phyloP scores from a whole-genome alignment of 2,888 invertebrate species.

The Omphaloscelis lunosa region DNA sequence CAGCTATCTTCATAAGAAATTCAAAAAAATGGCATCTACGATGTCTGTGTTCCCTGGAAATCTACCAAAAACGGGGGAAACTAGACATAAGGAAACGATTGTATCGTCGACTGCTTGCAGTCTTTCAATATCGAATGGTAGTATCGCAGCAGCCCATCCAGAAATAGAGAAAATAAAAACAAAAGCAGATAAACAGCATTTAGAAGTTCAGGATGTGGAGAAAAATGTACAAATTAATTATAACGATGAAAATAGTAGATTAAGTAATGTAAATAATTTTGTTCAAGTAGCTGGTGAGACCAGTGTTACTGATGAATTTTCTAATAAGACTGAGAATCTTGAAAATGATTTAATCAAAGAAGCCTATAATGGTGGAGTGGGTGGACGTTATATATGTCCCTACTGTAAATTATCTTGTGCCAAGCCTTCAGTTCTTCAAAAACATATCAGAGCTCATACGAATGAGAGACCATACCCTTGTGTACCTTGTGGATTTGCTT shows the following conservation, averaged over 20 bases:
- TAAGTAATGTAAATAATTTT: slow-evolving; percentile 88
- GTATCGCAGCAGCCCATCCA: slow-evolving; percentile 87
- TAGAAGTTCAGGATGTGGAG: slow-evolving; percentile 76
- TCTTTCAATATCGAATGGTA: slow-evolving; percentile 85
- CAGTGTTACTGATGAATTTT: slow-evolving; percentile 90
- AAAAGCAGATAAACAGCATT: slow-evolving; percentile 75
- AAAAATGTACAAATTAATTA: slow-evolving; percentile 90
- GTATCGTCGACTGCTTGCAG: slow-evolving; percentile 78
- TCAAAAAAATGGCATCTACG: slow-evolving; percentile 95
- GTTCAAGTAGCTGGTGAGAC: slow-evolving; percentile 89
- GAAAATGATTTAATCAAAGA: slow-evolving; percentile 89
- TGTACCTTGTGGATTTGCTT: slow-evolving; percentile 96
- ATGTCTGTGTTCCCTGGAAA: slow-evolving; percentile 83
- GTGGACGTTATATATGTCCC: slow-evolving; percentile 95
- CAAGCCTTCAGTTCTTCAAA: slow-evolving; percentile 97
- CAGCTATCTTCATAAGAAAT: slow-evolving; percentile 97
- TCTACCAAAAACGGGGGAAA: slow-evolving; percentile 79
- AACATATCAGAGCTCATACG: slow-evolving; percentile 98
- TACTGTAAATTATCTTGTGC: slow-evolving; percentile 97
- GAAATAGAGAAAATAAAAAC: slow-evolving; percentile 88
- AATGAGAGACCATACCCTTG: slow-evolving; percentile 98
- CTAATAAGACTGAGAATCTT: slow-evolving; percentile 90
- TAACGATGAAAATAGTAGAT: slow-evolving; percentile 86
- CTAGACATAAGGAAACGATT: slow-evolving; percentile 80
- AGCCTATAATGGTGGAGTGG: slow-evolving; percentile 83